Percentiles rank a stretch among this genome's conserved stretches.
Conservation (phyloP, 1,140 invertebrate genomes). For the Sipha flava region DNA sequence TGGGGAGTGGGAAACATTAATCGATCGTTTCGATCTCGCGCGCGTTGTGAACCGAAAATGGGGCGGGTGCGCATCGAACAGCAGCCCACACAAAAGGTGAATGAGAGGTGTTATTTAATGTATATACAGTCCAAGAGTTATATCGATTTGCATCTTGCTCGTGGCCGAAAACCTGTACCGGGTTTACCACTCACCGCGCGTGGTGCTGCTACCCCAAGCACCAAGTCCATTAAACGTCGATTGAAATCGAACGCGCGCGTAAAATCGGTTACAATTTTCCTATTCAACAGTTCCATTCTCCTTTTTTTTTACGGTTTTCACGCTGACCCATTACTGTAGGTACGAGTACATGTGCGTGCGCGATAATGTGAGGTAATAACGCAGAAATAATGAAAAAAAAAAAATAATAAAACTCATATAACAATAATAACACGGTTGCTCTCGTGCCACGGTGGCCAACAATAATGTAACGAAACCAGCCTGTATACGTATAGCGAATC, state of each 20-base stretch:
- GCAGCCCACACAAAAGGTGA: neutral
- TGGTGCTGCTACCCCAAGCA: neutral
- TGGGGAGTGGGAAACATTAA: too few species aligned
- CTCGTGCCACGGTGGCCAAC: constrained; percentile 2
- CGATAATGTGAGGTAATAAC: neutral
- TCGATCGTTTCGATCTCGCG: neutral
- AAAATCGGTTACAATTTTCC: constrained; percentile 31
- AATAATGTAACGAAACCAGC: neutral
- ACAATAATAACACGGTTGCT: neutral
- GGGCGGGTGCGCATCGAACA: neutral
- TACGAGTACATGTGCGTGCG: neutral
- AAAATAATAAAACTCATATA: neutral
- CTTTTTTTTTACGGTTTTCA: neutral
- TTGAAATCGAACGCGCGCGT: neutral
- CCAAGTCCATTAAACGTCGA: constrained; percentile 11
- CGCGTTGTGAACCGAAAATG: neutral
- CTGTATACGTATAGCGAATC: neutral
- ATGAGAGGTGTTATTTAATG: neutral
- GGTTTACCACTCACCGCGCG: too few species aligned
- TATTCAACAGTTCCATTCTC: neutral
- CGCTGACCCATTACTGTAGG: too few species aligned
- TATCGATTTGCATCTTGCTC: neutral
- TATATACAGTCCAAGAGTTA: neutral
- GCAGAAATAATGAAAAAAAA: neutral
- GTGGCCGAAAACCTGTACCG: neutral